Conservation (phyloP, 1,140 invertebrate species). For the Drosophila eugracilis region DNA sequence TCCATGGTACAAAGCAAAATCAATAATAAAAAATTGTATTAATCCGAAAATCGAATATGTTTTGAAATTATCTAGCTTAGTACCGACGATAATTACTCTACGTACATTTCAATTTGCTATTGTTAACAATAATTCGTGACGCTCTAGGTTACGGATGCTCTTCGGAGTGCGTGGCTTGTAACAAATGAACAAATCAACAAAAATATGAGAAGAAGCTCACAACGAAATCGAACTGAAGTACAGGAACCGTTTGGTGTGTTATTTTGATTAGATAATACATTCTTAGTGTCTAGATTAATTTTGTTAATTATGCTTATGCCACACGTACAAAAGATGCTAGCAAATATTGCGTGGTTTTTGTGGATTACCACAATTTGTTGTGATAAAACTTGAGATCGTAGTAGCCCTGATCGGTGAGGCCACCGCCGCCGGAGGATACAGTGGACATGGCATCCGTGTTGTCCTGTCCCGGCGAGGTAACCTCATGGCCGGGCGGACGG, state of each 20-base stretch:
- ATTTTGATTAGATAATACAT: slow-evolving; percentile 38
- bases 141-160: slow-evolving; percentile 48
- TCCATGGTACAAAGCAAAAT: slow-evolving; percentile 18
- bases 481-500: slow-evolving; percentile 72
- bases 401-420: slow-evolving; percentile 87
- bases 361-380: slow-evolving; percentile 87
- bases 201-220: slow-evolving; percentile 59
- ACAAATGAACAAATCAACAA: slow-evolving; percentile 74
- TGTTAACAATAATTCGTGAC: slow-evolving; percentile 40
- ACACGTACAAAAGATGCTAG: slow-evolving; percentile 64
- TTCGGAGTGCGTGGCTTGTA: slow-evolving; percentile 67
- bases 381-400: slow-evolving; percentile 88
- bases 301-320: slow-evolving; percentile 49
- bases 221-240: slow-evolving; percentile 62
- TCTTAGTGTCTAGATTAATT: slow-evolving; percentile 45
- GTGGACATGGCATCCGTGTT: slow-evolving; percentile 74
- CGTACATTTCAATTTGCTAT: slow-evolving; percentile 47
- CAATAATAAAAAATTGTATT: not conserved
- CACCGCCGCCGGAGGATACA: slow-evolving; percentile 62
- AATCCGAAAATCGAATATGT: slow-evolving; percentile 5
- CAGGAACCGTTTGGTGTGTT: slow-evolving; percentile 65
- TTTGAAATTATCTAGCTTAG: slow-evolving; percentile 18
- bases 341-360: slow-evolving; percentile 45
- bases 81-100: slow-evolving; percentile 54
- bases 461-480: slow-evolving; percentile 62